A percentile compares a stretch with the other conserved stretches of the same genome.
These are phyloP conservation scores for Crematogaster levior DNA, from an alignment of 2,888 invertebrate genomes.

Conservation along the genomic window DNA sequence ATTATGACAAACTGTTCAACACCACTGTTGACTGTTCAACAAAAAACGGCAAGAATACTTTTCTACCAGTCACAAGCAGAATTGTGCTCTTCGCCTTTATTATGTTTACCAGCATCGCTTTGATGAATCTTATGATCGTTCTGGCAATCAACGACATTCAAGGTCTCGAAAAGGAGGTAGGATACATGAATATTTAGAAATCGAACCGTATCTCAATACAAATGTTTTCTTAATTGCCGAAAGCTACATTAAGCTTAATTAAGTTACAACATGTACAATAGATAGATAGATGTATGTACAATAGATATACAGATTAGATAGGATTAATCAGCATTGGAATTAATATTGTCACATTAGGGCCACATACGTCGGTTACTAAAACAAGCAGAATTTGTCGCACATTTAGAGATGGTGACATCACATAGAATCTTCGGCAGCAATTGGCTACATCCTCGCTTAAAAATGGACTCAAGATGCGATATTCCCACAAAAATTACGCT, in stretches of 20 bases:
- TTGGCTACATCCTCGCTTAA: constrained; percentile 67
- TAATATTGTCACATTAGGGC: constrained; percentile 64
- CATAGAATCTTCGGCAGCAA: constrained; percentile 72
- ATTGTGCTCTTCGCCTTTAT: constrained; percentile 86
- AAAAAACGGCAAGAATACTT: constrained; percentile 49
- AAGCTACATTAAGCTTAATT: neutral
- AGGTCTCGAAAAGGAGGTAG: constrained; percentile 79
- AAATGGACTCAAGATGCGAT: constrained; percentile 59
- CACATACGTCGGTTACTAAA: constrained; percentile 78
- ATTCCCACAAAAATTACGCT: constrained; percentile 71
- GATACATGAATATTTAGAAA: neutral
- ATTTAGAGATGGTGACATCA: constrained; percentile 77
- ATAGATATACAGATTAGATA: neutral
- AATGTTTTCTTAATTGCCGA: neutral
- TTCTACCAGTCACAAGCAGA: constrained; percentile 82
- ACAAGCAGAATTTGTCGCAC: constrained; percentile 81
- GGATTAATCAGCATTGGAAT: constrained; percentile 7
- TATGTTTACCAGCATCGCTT: constrained; percentile 86
- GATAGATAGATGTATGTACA: too few relatives aligned
- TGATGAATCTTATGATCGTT: constrained; percentile 88
- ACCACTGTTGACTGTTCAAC: too few relatives aligned
- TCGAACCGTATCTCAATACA: neutral
- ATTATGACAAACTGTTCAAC: constrained; percentile 85
- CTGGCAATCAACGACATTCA: constrained; percentile 87
- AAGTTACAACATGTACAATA: too few relatives aligned